Evolutionary conservation across 2,888 invertebrate species (phyloP).

Genomic region (Oscheius sp.): DNA sequence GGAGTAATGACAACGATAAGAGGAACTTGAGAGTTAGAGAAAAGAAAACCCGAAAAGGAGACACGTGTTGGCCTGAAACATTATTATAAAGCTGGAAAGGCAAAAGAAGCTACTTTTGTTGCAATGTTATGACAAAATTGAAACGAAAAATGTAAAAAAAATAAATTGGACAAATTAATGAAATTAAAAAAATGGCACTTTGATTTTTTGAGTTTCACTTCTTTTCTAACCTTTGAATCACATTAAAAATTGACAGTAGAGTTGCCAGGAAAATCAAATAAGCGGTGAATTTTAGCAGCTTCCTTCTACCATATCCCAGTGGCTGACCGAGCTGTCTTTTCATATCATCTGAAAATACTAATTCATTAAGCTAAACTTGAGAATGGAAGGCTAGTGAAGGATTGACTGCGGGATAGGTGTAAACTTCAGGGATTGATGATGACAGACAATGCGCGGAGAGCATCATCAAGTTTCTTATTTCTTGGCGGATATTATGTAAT

Average conservation of each 20-base stretch:
- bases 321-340: not conserved
- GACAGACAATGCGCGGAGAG: constrained; percentile 6
- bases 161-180: too few relatives aligned
- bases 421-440: not conserved
- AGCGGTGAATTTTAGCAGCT: not conserved
- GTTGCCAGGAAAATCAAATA: not conserved
- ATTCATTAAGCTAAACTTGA: not conserved
- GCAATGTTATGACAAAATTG: too few relatives aligned
- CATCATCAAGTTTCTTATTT: not conserved
- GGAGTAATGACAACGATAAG: constrained; percentile 53
- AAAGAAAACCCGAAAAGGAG: not conserved
- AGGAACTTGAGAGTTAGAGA: not conserved
- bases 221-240: constrained; percentile 5
- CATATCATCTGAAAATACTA: constrained; percentile 18
- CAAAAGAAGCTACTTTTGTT: too few relatives aligned
- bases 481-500: not conserved
- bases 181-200: too few relatives aligned
- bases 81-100: too few relatives aligned
- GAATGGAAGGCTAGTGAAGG: not conserved
- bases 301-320: constrained; percentile 5
- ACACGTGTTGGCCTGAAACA: not conserved
- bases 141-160: too few relatives aligned
- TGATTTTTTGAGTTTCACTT: too few relatives aligned
- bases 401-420: not conserved
- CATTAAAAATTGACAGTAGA: not conserved